Conservation (phyloP, 1,140 invertebrate genomes). For the Trichoplusia ni region DNA sequence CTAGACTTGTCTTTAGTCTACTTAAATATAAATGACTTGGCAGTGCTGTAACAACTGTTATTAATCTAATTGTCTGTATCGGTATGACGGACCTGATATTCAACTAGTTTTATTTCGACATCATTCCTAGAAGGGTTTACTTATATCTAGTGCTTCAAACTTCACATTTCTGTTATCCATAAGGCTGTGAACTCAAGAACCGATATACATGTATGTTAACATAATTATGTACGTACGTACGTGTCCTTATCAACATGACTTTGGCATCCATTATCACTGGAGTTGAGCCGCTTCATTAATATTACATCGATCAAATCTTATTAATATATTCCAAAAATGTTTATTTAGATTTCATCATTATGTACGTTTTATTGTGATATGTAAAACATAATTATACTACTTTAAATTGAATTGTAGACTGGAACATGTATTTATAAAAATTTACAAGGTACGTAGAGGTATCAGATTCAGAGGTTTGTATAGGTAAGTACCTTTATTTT, state of each 20-base stretch:
- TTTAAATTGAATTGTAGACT: constrained; percentile 29
- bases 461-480: constrained; percentile 15
- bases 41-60: constrained; percentile 68
- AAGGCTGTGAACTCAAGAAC: background rate
- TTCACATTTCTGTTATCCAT: background rate
- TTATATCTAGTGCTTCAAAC: constrained; percentile 1
- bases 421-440: constrained; percentile 29
- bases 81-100: constrained; percentile 43
- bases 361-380: constrained; percentile 40
- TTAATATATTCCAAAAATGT: constrained; percentile 28
- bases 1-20: constrained; percentile 36
- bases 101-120: constrained; percentile 15
- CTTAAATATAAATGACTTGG: constrained; percentile 64
- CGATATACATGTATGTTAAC: background rate
- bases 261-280: constrained; percentile 73
- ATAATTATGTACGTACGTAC: constrained; percentile 16
- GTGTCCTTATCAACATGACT: constrained; percentile 34
- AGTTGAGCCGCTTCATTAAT: constrained; percentile 47
- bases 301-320: constrained; percentile 26
- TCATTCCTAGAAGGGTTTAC: constrained; percentile 35
- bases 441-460: constrained; percentile 20
- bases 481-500: constrained; percentile 15
- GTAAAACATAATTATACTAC: constrained; percentile 34
- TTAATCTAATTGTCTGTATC: constrained; percentile 44
- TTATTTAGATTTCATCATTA: constrained; percentile 22